phyloP scores from a whole-genome alignment of 2,797 vertebrate species.

The Ctenosaura bakeri region DNA sequence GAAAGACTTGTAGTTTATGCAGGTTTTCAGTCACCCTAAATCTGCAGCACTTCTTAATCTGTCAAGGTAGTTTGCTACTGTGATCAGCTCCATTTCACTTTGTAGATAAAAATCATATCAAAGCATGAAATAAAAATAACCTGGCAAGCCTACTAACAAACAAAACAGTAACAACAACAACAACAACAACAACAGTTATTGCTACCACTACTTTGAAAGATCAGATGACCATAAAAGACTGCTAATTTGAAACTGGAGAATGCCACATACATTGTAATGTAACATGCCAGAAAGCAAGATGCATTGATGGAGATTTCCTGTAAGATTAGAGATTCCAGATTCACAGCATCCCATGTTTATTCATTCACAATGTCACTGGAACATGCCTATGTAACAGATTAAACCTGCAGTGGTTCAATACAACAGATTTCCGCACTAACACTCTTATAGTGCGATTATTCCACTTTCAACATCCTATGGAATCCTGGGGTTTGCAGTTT shows the following conservation, averaged over 20 bases:
- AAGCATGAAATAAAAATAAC: slow-evolving; percentile 19
- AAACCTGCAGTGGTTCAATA: background rate
- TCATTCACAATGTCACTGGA: background rate
- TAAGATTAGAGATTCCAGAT: background rate
- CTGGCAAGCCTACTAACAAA: slow-evolving; percentile 12
- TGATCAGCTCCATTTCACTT: slow-evolving; percentile 32
- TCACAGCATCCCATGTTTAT: background rate
- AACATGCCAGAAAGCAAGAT: background rate
- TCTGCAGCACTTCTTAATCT: background rate
- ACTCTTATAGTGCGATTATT: too few species aligned
- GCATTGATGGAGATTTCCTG: background rate
- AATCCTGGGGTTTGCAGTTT: too few species aligned
- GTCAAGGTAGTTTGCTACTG: background rate
- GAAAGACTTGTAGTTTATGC: slow-evolving; percentile 15
- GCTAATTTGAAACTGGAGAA: slow-evolving; percentile 26
- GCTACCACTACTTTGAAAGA: background rate
- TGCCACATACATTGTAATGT: background rate
- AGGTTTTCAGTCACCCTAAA: slow-evolving; percentile 36
- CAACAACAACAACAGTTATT: background rate
- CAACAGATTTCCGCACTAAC: too few species aligned
- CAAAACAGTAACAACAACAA: background rate
- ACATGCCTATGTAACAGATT: background rate
- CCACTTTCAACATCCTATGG: too few species aligned
- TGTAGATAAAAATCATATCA: slow-evolving; percentile 37
- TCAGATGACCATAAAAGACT: background rate